These are phyloP conservation scores for Ophioderma brevispina DNA, from an alignment of 35 echinoderm and acorn worm genomes.

Conservation along the genomic window DNA sequence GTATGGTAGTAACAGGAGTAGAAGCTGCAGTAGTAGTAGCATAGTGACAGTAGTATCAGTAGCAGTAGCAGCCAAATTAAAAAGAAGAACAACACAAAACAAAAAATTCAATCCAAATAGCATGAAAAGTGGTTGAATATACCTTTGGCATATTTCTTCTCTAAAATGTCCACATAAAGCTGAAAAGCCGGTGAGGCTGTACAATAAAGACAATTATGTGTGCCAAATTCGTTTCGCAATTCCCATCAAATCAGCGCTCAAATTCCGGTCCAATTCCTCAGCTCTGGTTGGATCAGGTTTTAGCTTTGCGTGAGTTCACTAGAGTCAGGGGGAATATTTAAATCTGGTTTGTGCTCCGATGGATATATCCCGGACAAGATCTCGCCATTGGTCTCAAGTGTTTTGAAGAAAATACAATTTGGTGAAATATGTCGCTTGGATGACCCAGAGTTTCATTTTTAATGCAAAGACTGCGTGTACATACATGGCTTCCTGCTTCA, in stretches of 20 bases:
- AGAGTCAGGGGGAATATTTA: constrained; percentile 31
- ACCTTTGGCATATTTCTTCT: not conserved
- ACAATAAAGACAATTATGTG: not conserved
- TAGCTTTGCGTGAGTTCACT: not conserved
- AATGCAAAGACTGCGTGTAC: constrained; percentile 77
- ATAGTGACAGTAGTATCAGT: not conserved
- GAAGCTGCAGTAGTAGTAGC: too few relatives aligned
- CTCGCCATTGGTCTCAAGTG: constrained; percentile 31
- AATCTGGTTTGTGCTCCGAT: constrained; percentile 22
- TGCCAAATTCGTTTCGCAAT: constrained; percentile 67
- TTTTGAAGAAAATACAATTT: constrained; percentile 23
- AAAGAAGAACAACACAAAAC: not conserved
- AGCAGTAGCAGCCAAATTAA: not conserved
- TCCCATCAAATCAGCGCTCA: constrained; percentile 64
- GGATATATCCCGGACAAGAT: constrained; percentile 54
- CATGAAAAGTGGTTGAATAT: not conserved
- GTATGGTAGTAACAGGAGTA: too few relatives aligned
- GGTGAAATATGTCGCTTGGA: constrained; percentile 28
- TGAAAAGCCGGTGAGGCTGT: constrained; percentile 17
- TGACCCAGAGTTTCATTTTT: constrained; percentile 20
- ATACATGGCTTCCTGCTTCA: constrained; percentile 55
- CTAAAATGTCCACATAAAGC: not conserved
- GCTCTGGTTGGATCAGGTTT: constrained; percentile 41
- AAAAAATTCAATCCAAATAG: not conserved
- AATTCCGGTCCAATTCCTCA: constrained; percentile 65